Evolutionary conservation across 1,140 invertebrate genomes (phyloP).

Genomic region (Drosophila dunni): DNA sequence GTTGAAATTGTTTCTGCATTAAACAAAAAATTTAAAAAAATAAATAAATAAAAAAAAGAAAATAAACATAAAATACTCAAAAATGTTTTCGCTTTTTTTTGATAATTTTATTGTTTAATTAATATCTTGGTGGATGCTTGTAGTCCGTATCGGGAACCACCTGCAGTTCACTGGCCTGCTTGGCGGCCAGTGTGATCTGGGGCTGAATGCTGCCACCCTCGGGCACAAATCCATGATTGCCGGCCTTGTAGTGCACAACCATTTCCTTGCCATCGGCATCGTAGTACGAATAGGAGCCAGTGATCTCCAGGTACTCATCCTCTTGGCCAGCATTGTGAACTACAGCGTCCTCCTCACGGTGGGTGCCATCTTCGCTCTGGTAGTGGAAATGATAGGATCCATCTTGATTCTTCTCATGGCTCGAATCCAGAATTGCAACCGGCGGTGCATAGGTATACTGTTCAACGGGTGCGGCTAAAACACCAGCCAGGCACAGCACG

Average conservation of each 20-base stretch:
- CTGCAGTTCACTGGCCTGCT: constrained; percentile 56
- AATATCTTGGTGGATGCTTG: constrained; percentile 55
- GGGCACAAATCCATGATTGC: constrained; percentile 77
- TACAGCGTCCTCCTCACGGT: constrained; percentile 69
- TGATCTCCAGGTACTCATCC: constrained; percentile 70
- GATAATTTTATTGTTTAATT: constrained; percentile 36
- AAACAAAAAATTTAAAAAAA: constrained; percentile 51
- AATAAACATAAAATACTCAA: constrained; percentile 7
- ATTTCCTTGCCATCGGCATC: constrained; percentile 75
- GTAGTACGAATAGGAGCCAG: constrained; percentile 72
- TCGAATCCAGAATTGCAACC: constrained; percentile 70
- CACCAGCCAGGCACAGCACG: constrained; percentile 43
- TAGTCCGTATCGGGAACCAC: constrained; percentile 54
- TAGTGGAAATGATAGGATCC: constrained; percentile 78
- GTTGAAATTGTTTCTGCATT: constrained; percentile 81
- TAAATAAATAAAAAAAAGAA: constrained; percentile 12
- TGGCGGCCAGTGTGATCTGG: constrained; percentile 70
- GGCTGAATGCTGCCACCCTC: constrained; percentile 68
- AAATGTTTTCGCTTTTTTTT: constrained; percentile 7
- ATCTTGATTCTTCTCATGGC: constrained; percentile 63
- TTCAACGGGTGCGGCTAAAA: constrained; percentile 50
- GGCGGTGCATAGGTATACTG: constrained; percentile 36
- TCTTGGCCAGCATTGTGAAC: constrained; percentile 67
- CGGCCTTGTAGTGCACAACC: constrained; percentile 76
- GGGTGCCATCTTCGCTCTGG: constrained; percentile 72